Percentiles rank a stretch among this genome's conserved stretches.
Evolutionary conservation across 2,888 invertebrate species (phyloP).

Genomic region (Cerastis rubricosa): DNA sequence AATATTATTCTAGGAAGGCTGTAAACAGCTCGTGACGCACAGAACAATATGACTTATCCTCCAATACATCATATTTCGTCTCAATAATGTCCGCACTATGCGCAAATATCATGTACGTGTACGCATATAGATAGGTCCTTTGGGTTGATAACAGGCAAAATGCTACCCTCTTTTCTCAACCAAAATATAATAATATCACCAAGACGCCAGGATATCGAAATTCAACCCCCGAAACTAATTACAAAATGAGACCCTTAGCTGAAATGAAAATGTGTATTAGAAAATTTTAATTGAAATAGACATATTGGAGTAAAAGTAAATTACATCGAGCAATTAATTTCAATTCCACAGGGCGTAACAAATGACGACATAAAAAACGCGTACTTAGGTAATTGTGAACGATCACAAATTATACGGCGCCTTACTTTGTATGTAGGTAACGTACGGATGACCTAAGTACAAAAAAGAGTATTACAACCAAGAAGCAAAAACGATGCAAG

Average conservation of each 20-base stretch:
- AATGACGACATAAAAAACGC: conserved; percentile 57
- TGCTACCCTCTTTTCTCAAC: neutral
- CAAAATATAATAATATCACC: conserved; percentile 32
- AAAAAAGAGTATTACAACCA: conserved; percentile 34
- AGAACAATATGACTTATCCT: conserved; percentile 23
- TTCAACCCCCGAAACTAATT: conserved; percentile 46
- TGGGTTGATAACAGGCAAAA: conserved; percentile 6
- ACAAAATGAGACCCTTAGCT: conserved; percentile 25
- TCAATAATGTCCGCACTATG: conserved; percentile 12
- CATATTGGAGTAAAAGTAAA: conserved; percentile 49
- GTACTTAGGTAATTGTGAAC: conserved; percentile 53
- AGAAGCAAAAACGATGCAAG: conserved; percentile 27
- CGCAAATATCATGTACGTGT: conserved; percentile 8
- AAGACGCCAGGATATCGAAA: conserved; percentile 45
- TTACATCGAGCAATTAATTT: conserved; percentile 59
- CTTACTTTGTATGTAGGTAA: conserved; percentile 38
- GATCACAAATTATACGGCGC: conserved; percentile 40
- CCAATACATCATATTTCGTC: conserved; percentile 36
- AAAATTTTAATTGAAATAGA: conserved; percentile 44
- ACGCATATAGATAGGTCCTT: neutral
- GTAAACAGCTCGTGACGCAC: conserved; percentile 4
- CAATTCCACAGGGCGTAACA: conserved; percentile 58
- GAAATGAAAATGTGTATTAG: conserved; percentile 1
- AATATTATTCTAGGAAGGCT: neutral
- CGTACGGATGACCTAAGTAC: conserved; percentile 14